Evolutionary conservation across 92 coral and sea anemone genomes (phyloP).

Genomic region (Diadumene lineata): DNA sequence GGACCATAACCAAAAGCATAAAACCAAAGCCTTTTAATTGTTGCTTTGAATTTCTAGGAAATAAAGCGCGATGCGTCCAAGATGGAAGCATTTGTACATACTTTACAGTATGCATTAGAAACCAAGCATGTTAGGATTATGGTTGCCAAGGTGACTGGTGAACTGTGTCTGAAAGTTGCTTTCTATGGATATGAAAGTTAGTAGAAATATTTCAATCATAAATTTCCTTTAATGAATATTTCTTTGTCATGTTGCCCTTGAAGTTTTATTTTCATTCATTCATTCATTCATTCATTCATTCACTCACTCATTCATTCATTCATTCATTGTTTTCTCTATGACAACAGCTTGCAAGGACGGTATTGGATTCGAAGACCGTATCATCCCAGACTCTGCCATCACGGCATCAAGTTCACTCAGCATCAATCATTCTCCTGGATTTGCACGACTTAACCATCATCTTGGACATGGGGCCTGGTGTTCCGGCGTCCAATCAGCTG

Average conservation of each 20-base stretch:
- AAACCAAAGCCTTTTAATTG: background rate
- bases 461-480: constrained; percentile 75
- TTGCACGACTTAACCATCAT: constrained; percentile 62
- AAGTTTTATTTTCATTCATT: background rate
- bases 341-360: constrained; percentile 41
- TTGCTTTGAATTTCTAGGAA: background rate
- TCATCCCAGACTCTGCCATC: constrained; percentile 38
- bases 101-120: constrained; percentile 31
- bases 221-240: background rate
- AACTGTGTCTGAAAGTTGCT: constrained; percentile 45
- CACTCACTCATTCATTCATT: background rate
- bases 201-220: background rate
- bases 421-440: constrained; percentile 45
- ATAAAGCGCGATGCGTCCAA: constrained; percentile 5
- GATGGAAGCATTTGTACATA: constrained; percentile 14
- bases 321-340: background rate
- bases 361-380: constrained; percentile 52
- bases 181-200: constrained; percentile 50
- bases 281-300: background rate
- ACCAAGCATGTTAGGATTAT: constrained; percentile 29
- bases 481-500: constrained; percentile 39
- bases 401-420: constrained; percentile 63
- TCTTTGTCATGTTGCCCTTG: background rate
- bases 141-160: constrained; percentile 12
- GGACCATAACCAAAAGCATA: background rate